Evolutionary conservation across 2,797 vertebrate species (phyloP).

Genomic region (Lacerta bilineata): DNA sequence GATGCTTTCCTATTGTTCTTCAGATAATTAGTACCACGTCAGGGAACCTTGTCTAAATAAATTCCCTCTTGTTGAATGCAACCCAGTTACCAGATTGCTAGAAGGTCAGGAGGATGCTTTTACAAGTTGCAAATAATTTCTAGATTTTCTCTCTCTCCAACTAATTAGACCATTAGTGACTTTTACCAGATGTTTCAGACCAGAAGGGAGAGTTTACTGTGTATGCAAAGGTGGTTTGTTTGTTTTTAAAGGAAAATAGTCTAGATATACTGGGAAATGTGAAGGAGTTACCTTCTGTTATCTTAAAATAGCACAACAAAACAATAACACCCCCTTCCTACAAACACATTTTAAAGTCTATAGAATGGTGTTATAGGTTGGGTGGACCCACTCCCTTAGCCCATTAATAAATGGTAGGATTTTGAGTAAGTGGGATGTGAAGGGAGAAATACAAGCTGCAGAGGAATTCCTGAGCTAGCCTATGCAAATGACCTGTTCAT

Average conservation of each 20-base stretch:
- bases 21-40: conserved; percentile 46
- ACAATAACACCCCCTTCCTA: too few species aligned
- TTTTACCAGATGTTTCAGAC: conserved; percentile 68
- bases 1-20: conserved; percentile 38
- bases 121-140: conserved; percentile 71
- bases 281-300: background rate
- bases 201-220: conserved; percentile 52
- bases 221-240: conserved; percentile 35
- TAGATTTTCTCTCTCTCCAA: conserved; percentile 71
- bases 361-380: too few species aligned
- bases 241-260: conserved; percentile 26
- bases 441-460: too few species aligned
- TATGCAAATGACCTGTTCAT: too few species aligned
- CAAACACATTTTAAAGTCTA: too few species aligned
- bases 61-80: conserved; percentile 58
- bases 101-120: conserved; percentile 62
- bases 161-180: conserved; percentile 70
- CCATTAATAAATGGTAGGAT: too few species aligned
- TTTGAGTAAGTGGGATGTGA: too few species aligned
- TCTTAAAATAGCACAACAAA: background rate
- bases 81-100: conserved; percentile 63
- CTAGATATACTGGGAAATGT: conserved; percentile 44
- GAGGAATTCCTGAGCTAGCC: too few species aligned
- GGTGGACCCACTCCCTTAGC: too few species aligned
- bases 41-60: conserved; percentile 70